A percentile compares a stretch with the other conserved stretches of the same genome.
phyloP scores from a whole-genome alignment of 2,113 vertebrate genomes.

The Chamaea fasciata region DNA sequence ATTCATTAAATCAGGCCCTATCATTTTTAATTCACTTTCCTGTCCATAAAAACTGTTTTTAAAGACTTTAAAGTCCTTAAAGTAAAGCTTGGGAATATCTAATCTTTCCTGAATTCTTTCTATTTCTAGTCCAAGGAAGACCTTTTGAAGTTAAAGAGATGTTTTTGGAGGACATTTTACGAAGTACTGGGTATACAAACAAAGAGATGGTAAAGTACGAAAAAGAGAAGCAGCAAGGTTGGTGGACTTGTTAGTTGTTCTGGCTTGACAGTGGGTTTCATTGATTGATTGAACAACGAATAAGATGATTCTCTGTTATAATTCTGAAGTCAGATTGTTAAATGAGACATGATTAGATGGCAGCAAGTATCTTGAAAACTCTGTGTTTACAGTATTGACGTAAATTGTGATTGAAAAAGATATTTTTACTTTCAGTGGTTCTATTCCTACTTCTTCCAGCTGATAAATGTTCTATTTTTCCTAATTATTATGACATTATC shows the following conservation, averaged over 20 bases:
- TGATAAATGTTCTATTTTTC: background rate
- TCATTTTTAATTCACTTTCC: background rate
- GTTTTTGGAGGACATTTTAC: conserved; percentile 92
- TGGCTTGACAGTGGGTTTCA: background rate
- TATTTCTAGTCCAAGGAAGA: conserved; percentile 82
- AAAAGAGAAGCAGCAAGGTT: conserved; percentile 86
- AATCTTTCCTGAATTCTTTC: background rate
- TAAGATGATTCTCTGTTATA: background rate
- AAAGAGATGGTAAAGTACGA: conserved; percentile 83
- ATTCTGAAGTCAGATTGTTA: background rate
- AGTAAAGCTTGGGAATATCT: background rate
- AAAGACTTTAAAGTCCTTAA: background rate
- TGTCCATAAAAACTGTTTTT: background rate
- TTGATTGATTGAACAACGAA: background rate
- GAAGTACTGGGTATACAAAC: conserved; percentile 82
- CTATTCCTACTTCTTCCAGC: background rate
- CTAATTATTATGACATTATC: background rate
- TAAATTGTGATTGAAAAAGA: background rate
- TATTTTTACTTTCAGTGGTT: background rate
- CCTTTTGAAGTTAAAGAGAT: conserved; percentile 90
- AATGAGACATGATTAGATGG: background rate
- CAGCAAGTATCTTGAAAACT: background rate
- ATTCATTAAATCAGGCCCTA: background rate
- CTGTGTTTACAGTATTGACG: background rate
- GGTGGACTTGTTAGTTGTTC: background rate